These are phyloP conservation scores for Drosophila vallismaia DNA, from an alignment of 2,888 invertebrate genomes.

Conservation along the genomic window DNA sequence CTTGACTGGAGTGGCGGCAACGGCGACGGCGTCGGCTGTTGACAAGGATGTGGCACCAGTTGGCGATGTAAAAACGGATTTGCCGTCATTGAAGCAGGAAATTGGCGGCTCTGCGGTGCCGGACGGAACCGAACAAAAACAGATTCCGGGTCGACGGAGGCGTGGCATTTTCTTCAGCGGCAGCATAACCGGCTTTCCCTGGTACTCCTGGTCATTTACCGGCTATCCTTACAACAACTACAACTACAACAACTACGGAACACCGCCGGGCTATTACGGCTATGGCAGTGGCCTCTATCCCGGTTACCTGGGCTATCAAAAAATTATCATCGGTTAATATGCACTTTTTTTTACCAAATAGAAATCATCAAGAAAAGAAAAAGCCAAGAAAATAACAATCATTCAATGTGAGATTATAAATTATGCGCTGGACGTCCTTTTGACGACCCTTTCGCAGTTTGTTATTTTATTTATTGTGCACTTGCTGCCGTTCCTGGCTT, in stretches of 20 bases:
- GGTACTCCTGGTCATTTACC: constrained; percentile 52
- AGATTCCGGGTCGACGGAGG: constrained; percentile 38
- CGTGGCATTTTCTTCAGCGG: constrained; percentile 56
- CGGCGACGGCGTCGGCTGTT: constrained; percentile 52
- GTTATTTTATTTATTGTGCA: constrained; percentile 32
- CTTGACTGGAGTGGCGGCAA: constrained; percentile 55
- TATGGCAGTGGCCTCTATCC: constrained; percentile 58
- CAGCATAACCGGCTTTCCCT: constrained; percentile 48
- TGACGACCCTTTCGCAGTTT: constrained; percentile 35
- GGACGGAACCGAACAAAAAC: constrained; percentile 13
- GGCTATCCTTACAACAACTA: constrained; percentile 36
- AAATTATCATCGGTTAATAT: constrained; percentile 61
- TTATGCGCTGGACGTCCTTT: constrained; percentile 55
- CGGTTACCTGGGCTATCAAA: constrained; percentile 58
- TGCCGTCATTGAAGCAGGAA: constrained; percentile 76
- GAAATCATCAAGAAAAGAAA: neutral
- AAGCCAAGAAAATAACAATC: constrained; percentile 12
- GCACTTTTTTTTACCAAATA: neutral
- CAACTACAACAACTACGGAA: constrained; percentile 41
- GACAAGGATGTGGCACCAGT: constrained; percentile 74
- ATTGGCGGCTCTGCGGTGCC: constrained; percentile 63
- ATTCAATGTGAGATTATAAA: constrained; percentile 72
- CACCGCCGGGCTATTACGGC: constrained; percentile 44
- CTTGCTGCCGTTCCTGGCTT: constrained; percentile 43
- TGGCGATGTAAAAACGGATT: constrained; percentile 73